Evolutionary conservation across 2,888 invertebrate species (phyloP).

Genomic region (Lasioglossum pauxillum): DNA sequence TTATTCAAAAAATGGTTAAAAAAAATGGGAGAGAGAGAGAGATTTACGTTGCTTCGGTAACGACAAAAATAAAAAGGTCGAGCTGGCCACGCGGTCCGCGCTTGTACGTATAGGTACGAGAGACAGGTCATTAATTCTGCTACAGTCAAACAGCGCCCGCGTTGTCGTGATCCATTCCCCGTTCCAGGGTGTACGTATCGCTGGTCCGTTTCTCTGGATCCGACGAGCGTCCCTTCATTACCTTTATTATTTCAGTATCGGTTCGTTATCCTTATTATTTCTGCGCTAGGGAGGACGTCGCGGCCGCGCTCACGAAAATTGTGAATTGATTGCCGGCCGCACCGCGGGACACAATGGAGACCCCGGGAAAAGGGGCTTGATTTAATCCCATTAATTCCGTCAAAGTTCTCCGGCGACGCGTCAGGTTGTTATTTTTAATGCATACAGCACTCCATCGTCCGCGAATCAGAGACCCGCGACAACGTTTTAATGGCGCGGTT

Average conservation of each 20-base stretch:
- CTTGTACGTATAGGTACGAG: slow-evolving; percentile 22
- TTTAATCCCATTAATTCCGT: slow-evolving; percentile 51
- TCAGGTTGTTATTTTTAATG: slow-evolving; percentile 44
- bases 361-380: slow-evolving; percentile 1
- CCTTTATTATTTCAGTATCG: slow-evolving; percentile 66
- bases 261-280: slow-evolving; percentile 63
- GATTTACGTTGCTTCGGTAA: slow-evolving; percentile 3
- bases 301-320: slow-evolving; percentile 21
- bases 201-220: neutral
- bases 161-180: slow-evolving; percentile 34
- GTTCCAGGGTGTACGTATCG: neutral
- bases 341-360: neutral
- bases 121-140: slow-evolving; percentile 65
- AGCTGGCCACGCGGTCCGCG: neutral
- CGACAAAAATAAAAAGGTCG: neutral
- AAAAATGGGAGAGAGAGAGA: neutral
- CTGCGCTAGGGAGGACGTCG: slow-evolving; percentile 7
- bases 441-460: neutral
- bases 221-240: slow-evolving; percentile 57
- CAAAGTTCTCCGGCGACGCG: slow-evolving; percentile 24
- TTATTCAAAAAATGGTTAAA: neutral
- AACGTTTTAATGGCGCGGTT: slow-evolving; percentile 24
- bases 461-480: neutral
- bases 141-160: slow-evolving; percentile 67
- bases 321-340: slow-evolving; percentile 46